Base-by-base conservation (phyloP, 1,140 invertebrate species). In the Ylistrum balloti region DNA sequence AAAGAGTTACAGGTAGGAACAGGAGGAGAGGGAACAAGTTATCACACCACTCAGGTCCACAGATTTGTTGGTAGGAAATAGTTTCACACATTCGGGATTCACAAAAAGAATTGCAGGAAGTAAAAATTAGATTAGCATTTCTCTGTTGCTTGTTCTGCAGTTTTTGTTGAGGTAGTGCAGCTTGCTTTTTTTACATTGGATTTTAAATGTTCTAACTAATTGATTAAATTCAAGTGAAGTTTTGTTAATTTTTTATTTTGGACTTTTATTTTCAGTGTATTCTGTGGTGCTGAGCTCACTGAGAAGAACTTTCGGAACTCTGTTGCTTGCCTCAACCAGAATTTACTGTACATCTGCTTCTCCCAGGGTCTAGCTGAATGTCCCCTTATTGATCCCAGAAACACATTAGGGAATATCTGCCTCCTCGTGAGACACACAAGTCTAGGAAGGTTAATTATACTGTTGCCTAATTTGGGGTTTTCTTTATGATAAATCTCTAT, bases 271-370 rank as follows among this genome's bases (percentile, higher is more conserved):
- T 97, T 89, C 95, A 98, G 98, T 95, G 98, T 98, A 95, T 98
- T 98, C 96, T 98, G 97, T 94, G 96, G 96, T 56, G 97, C 97
- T 93, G 97, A 97, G 94, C 96, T 98, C 94, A 97, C 97, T 87
- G 97, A 98, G 94, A 97, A 97, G 92, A 97, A 98, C 95, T 98
- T 98, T 96, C 96, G 97, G 86, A 97, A 97, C 92, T 97, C 97
- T 96, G 98, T 98, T 10, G 97, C 98, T 11, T 97, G 97, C 89
- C 96, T 98, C 28, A 98, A 98, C 96, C 97, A 97, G 88, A 98
- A 98, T 94, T 97, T 98, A 85, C 96, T 98, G 92, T 97, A 98
- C 96, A 96, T 98, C 90, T 98, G 98, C 95, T 97, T 98, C 92
- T 97, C 97, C 1, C 98, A 98, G 96, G 97, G 97, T 93, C 97